Conservation (phyloP, 2,113 vertebrate species). For the Lynx canadensis region DNA sequence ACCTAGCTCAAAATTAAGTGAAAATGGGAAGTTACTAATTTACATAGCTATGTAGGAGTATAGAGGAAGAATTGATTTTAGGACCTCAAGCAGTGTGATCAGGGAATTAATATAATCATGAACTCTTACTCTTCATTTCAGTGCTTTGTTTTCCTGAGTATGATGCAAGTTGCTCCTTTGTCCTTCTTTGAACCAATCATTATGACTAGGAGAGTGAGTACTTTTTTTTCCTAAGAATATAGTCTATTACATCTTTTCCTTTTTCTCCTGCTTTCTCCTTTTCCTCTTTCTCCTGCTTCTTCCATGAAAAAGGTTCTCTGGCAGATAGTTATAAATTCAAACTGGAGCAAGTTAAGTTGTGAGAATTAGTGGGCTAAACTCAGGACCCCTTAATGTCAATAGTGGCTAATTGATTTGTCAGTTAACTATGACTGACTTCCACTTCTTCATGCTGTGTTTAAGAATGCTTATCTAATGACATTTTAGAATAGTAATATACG, state of each 20-base stretch:
- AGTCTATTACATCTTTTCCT: constrained; percentile 15
- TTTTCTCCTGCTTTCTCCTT: not conserved
- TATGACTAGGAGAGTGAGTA: not conserved
- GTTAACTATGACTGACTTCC: not conserved
- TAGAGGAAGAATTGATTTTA: not conserved
- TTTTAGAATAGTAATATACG: constrained; percentile 27
- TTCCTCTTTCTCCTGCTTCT: constrained; percentile 35
- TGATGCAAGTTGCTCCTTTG: not conserved
- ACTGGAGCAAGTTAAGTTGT: not conserved
- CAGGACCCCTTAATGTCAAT: not conserved
- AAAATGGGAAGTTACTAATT: not conserved
- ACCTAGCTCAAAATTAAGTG: constrained; percentile 17
- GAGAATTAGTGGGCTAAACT: constrained; percentile 3
- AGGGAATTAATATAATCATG: not conserved
- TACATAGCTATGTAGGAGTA: not conserved
- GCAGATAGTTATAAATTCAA: constrained; percentile 24
- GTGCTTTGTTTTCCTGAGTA: constrained; percentile 21
- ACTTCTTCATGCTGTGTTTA: not conserved
- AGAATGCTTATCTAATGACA: not conserved
- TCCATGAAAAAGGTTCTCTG: not conserved
- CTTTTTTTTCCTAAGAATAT: not conserved
- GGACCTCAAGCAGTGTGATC: not conserved
- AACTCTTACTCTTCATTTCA: constrained; percentile 1
- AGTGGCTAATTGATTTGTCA: constrained; percentile 5
- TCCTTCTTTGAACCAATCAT: not conserved